A percentile compares a stretch with the other conserved stretches of the same genome.
Conservation (phyloP, 2,113 vertebrate species). For the Myiopsitta monachus region DNA sequence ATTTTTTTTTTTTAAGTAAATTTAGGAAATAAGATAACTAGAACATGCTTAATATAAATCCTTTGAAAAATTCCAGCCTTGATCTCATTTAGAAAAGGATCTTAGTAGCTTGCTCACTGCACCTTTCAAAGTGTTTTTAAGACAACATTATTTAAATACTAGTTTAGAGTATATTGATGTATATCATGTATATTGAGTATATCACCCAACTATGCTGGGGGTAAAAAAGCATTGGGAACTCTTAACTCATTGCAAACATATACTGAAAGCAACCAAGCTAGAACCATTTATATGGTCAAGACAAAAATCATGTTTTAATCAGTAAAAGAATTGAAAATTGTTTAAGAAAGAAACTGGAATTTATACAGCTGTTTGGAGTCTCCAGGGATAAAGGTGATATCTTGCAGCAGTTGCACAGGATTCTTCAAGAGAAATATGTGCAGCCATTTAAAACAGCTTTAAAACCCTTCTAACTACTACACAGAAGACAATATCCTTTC, state of each 20-base stretch:
- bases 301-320: not conserved
- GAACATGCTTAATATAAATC: not conserved
- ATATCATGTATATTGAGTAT: too few species aligned
- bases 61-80: not conserved
- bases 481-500: not conserved
- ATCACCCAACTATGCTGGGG: not conserved
- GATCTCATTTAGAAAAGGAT: not conserved
- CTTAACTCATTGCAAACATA: not conserved
- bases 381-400: not conserved
- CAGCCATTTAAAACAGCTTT: constrained; percentile 5
- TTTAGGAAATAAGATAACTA: not conserved
- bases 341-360: constrained; percentile 6
- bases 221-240: constrained; percentile 28
- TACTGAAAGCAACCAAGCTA: constrained; percentile 11
- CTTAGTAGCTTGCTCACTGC: not conserved
- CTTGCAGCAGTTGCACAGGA: not conserved
- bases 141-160: not conserved
- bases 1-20: not conserved
- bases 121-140: constrained; percentile 22
- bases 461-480: not conserved
- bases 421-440: constrained; percentile 4
- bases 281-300: not conserved
- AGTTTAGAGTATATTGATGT: not conserved
- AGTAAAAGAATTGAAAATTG: not conserved
- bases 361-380: not conserved